Evolutionary conservation across 2,113 vertebrate species (phyloP), one percentile per base, ranked within the genome.

Genomic region (Machaerirhynchus nigripectus): DNA sequence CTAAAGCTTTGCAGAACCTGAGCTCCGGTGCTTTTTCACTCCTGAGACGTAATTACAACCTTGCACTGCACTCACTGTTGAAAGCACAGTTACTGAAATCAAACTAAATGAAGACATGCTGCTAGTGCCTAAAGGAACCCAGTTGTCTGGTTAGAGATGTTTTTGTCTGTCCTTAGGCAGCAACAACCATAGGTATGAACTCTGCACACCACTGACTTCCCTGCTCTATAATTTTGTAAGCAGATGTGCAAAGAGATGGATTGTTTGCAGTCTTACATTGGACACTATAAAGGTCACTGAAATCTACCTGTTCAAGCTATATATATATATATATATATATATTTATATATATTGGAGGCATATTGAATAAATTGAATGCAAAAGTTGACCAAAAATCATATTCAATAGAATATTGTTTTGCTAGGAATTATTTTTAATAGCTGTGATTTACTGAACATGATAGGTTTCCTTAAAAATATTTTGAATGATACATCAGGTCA

Each of bases 1-100:
- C 60, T 46, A 37, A 65, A 60, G 57, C 73, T 92, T 77, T 87
- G 52, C 71, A 79, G 90, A 78, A 69, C 64, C 82, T 53, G 68
- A 52, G 42, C 55, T 83, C 68, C 2, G 1, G 47, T 35, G 28
- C 52, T 91, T 94, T 86, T 75, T 55, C 40, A 89, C 93, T 93
- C 93, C 87, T 68, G 86, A 96, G 90, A 78, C 2, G 0, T 81
- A 91, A 88, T 95, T 95, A 84, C 65, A 87, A 60, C 76, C 73
- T 93, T 73, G 84, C 90, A 13, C 68, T 70, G 86, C 84, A 80
- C 75, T 94, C 50, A 40, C 79, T 75, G 63, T 40, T 92, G 89
- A 92, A 95, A 91, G 88, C 84, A 92, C 71, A 16, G 65, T 89
- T 81, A 52, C 93, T 89, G 79, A 95, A 94, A 93, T 97, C 86